phyloP scores from a whole-genome alignment of 1,140 invertebrate genomes.

The Stegodyphus mimosarum region DNA sequence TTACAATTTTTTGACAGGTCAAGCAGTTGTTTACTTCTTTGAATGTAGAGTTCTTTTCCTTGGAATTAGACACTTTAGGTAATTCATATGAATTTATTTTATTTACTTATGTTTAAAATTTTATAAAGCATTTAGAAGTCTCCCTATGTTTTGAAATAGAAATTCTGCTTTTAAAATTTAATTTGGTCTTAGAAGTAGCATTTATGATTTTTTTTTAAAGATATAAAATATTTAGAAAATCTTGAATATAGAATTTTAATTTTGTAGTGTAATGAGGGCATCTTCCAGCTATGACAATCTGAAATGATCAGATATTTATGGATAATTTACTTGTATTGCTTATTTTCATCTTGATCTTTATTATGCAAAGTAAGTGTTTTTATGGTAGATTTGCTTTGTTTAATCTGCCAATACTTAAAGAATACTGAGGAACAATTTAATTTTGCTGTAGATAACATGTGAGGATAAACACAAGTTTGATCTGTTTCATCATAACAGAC shows the following conservation, averaged over 20 bases:
- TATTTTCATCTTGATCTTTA: background rate
- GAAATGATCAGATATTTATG: background rate
- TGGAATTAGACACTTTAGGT: conserved; percentile 52
- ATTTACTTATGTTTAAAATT: background rate
- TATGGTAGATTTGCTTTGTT: background rate
- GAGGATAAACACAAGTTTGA: background rate
- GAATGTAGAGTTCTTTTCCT: conserved; percentile 14
- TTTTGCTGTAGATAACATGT: background rate
- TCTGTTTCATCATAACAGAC: background rate
- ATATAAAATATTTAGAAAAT: background rate
- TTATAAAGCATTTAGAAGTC: background rate
- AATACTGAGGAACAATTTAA: background rate
- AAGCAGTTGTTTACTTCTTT: conserved; percentile 67
- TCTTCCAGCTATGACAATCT: background rate
- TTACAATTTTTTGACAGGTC: conserved; percentile 64
- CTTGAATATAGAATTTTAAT: background rate
- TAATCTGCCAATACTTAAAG: background rate
- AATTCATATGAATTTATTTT: background rate
- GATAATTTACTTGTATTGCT: background rate
- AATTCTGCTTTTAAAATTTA: background rate
- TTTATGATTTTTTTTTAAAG: too few species aligned
- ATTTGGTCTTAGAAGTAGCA: too few species aligned
- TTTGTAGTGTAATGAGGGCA: background rate
- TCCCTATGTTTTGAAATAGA: background rate
- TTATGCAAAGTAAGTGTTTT: background rate